Evolutionary conservation across 2,797 vertebrate species (phyloP).

Genomic region (Bradypus variegatus): DNA sequence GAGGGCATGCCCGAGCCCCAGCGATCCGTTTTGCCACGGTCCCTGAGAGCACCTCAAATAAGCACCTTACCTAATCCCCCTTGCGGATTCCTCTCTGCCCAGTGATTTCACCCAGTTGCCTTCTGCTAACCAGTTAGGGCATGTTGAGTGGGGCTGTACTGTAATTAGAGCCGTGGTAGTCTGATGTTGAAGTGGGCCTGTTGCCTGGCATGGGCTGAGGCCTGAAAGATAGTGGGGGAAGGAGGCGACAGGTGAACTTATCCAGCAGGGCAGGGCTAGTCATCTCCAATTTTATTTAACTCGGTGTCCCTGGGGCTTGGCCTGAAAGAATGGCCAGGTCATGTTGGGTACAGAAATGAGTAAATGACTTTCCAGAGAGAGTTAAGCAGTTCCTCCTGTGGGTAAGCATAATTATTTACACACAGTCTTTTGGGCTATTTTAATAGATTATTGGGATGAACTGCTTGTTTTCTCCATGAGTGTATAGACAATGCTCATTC

Average conservation of each 20-base stretch:
- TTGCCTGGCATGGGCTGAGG: background rate
- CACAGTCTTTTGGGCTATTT: background rate
- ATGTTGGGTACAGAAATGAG: background rate
- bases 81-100: conserved; percentile 35
- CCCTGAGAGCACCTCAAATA: conserved; percentile 31
- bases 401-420: background rate
- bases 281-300: background rate
- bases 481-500: background rate
- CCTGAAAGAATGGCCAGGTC: background rate
- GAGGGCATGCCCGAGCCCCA: background rate
- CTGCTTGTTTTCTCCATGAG: background rate
- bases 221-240: background rate
- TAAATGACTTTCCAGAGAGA: background rate
- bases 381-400: background rate
- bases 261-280: background rate
- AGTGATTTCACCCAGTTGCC: conserved; percentile 30
- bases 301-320: background rate
- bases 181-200: background rate
- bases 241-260: background rate
- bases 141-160: background rate
- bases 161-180: conserved; percentile 27
- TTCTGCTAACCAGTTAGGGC: background rate
- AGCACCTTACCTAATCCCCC: conserved; percentile 50
- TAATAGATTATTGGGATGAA: background rate
- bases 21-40: background rate